Base-by-base conservation (phyloP, 2,888 invertebrate species). In the Harpagoxenus sublaevis region DNA sequence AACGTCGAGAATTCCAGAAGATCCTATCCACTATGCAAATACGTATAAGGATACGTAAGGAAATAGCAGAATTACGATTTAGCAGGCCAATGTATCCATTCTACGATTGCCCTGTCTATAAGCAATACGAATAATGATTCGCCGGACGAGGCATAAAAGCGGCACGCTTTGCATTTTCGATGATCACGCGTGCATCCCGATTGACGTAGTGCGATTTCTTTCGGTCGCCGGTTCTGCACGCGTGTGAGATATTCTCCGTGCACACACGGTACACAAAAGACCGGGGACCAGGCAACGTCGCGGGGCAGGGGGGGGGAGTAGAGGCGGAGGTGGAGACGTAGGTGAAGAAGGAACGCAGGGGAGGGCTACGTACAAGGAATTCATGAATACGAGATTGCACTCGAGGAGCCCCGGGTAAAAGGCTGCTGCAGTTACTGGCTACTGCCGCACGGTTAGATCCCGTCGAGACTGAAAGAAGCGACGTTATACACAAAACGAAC, bases 311-410 rank as follows among this genome's bases (percentile, higher is more conserved):
- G 66, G 9, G 62, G 68, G 15, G 35, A 39, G 55, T 63, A 71
- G 57, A 57, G 74, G 79, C 35, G 71, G 84, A 63, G 86, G 81
- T 81, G 60, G 79, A 81, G 60, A 81, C 68, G 73, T 55, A 71
- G 71, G 39, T 63, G 84, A 70, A 65, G 84, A 63, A 71, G 85
- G 55, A 71, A 84, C 62, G 81, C 62, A 71, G 79, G 60, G 75
- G 63, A 75, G 86, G 65, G 23, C 87, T 87, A 87, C 89, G 88
- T 90, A 91, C 89, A 88, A 92, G 92, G 92, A 92, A 92, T 92
- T 92, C 92, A 92, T 92, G 92, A 92, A 92, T 92, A 92, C 92
- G 91, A 92, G 92, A 92, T 92, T 92, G 90, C 91, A 89, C 88
- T 90, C 78, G 91, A 84, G 89, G 87, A 87, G 90, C 87, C 90